Evolutionary conservation across 2,797 vertebrate genomes (phyloP).

Genomic region (Spondyliosoma cantharus): DNA sequence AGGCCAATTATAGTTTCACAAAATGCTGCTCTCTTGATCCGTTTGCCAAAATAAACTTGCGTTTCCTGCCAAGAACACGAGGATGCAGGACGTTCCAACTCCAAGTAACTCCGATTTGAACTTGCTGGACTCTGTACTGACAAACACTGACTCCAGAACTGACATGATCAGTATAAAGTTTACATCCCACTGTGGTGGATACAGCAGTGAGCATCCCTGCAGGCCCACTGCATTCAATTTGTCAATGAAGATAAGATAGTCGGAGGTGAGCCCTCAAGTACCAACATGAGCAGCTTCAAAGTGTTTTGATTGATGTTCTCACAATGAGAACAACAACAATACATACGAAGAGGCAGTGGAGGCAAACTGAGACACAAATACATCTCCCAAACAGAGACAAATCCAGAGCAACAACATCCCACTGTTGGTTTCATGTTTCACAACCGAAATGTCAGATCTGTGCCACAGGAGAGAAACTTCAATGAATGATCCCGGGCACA

Average conservation of each 20-base stretch:
- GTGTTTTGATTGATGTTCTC: constrained; percentile 8
- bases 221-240: not conserved
- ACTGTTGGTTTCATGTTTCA: constrained; percentile 26
- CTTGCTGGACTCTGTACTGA: not conserved
- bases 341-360: not conserved
- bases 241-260: not conserved
- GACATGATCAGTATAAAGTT: not conserved
- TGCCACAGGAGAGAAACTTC: constrained; percentile 13
- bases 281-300: not conserved
- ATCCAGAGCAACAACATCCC: constrained; percentile 25
- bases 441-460: constrained; percentile 50
- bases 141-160: not conserved
- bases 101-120: not conserved
- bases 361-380: not conserved
- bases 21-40: not conserved
- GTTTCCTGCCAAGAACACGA: not conserved
- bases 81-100: not conserved
- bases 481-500: constrained; percentile 6
- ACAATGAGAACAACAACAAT: constrained; percentile 26
- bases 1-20: not conserved
- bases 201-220: not conserved
- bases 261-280: not conserved
- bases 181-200: not conserved
- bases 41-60: not conserved
- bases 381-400: constrained; percentile 23